A percentile compares a stretch with the other conserved stretches of the same genome.
Evolutionary conservation across 2,113 vertebrate genomes (phyloP).

Genomic region (Eublepharis macularius): DNA sequence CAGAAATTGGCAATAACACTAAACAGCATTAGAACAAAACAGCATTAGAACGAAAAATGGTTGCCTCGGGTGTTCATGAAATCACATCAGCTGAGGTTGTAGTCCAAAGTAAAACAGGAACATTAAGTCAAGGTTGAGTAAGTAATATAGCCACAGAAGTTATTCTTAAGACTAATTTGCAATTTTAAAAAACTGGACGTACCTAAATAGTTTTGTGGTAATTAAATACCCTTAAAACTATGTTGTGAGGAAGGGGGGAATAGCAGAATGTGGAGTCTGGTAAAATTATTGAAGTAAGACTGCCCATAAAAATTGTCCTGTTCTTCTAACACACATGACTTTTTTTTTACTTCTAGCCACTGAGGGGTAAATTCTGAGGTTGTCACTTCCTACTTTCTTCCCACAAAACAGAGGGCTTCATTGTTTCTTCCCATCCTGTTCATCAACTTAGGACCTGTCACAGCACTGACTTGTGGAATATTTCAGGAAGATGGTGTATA

Average conservation of each 20-base stretch:
- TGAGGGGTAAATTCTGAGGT: not conserved
- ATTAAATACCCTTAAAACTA: conserved; percentile 18
- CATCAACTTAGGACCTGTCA: not conserved
- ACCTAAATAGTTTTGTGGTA: not conserved
- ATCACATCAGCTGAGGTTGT: conserved; percentile 14
- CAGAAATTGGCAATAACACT: conserved; percentile 2
- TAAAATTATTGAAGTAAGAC: not conserved
- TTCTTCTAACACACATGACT: not conserved
- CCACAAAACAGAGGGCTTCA: not conserved
- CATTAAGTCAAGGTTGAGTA: conserved; percentile 12
- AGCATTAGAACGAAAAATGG: not conserved
- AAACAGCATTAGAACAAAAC: not conserved
- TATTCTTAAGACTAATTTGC: conserved; percentile 26
- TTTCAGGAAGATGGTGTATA: not conserved
- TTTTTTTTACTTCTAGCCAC: not conserved
- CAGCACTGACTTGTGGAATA: not conserved
- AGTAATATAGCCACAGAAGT: not conserved
- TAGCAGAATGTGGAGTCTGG: not conserved
- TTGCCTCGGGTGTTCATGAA: conserved; percentile 20
- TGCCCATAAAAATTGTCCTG: not conserved
- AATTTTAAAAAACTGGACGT: conserved; percentile 30
- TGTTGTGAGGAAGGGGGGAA: not conserved
- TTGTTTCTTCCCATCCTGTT: not conserved
- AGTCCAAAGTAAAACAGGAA: conserved; percentile 8
- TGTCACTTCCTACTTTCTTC: not conserved